phyloP scores from a whole-genome alignment of 2,113 vertebrate species.

The Octodon degus region DNA sequence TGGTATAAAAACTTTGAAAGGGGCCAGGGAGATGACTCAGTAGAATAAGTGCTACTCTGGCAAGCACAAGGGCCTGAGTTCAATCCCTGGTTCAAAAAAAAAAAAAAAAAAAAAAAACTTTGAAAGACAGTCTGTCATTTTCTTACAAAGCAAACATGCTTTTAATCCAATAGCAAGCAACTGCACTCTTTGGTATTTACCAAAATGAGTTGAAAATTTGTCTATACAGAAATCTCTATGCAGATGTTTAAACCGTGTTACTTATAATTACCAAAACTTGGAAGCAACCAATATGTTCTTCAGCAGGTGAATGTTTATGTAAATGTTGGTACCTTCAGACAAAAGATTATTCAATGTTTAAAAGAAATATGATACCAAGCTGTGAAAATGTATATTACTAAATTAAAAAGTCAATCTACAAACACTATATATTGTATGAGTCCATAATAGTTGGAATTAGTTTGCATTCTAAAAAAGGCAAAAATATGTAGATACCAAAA shows the following conservation, averaged over 20 bases:
- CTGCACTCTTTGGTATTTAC: not conserved
- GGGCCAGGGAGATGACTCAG: too few species aligned
- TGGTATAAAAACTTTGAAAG: too few species aligned
- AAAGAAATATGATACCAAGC: not conserved
- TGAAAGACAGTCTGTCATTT: not conserved
- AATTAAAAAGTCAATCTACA: not conserved
- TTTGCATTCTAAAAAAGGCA: not conserved
- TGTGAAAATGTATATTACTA: not conserved
- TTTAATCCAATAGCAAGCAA: not conserved
- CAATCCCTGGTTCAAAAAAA: too few species aligned
- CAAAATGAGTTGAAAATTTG: not conserved
- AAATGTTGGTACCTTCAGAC: not conserved
- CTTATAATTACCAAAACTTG: conserved; percentile 31
- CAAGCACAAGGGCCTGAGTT: too few species aligned
- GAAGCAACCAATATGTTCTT: conserved; percentile 5
- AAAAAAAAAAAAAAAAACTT: too few species aligned
- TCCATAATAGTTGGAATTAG: not conserved
- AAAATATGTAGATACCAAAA: not conserved
- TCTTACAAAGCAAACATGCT: conserved; percentile 13
- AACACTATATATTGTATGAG: not conserved
- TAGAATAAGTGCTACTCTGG: too few species aligned
- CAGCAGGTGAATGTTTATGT: not conserved
- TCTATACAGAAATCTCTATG: conserved; percentile 8
- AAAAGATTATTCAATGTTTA: not conserved
- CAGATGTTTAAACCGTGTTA: not conserved